These are phyloP conservation scores for Parascotia fuliginaria DNA, from an alignment of 2,888 invertebrate species.

Conservation along the genomic window DNA sequence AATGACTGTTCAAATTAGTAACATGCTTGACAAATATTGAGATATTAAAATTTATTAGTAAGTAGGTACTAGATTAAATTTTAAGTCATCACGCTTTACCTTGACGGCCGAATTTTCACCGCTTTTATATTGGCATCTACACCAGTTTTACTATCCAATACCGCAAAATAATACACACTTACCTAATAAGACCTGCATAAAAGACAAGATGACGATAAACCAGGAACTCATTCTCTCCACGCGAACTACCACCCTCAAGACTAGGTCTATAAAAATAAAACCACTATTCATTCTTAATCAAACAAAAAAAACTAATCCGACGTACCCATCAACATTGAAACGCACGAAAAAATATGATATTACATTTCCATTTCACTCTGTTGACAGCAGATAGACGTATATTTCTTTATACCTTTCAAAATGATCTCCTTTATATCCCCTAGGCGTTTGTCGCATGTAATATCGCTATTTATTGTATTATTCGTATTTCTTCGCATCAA, in stretches of 20 bases:
- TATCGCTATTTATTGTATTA: slow-evolving; percentile 66
- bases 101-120: not conserved
- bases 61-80: too few relatives aligned
- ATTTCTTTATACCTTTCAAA: slow-evolving; percentile 38
- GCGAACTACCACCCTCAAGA: not conserved
- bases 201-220: not conserved
- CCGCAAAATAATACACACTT: not conserved
- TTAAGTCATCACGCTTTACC: too few relatives aligned
- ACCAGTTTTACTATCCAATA: not conserved
- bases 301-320: slow-evolving; percentile 24
- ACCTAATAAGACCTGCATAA: not conserved
- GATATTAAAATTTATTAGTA: too few relatives aligned
- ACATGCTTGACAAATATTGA: too few relatives aligned
- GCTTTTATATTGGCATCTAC: not conserved
- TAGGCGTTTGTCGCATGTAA: slow-evolving; percentile 53
- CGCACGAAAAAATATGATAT: slow-evolving; percentile 37
- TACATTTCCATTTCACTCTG: slow-evolving; percentile 35
- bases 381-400: slow-evolving; percentile 36
- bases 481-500: slow-evolving; percentile 63
- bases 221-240: not conserved
- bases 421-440: slow-evolving; percentile 42
- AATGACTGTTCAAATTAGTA: too few relatives aligned
- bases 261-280: slow-evolving; percentile 5
- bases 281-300: slow-evolving; percentile 26
- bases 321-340: slow-evolving; percentile 39